phyloP scores from a whole-genome alignment of 2,113 vertebrate species.

The Epinephelus moara region DNA sequence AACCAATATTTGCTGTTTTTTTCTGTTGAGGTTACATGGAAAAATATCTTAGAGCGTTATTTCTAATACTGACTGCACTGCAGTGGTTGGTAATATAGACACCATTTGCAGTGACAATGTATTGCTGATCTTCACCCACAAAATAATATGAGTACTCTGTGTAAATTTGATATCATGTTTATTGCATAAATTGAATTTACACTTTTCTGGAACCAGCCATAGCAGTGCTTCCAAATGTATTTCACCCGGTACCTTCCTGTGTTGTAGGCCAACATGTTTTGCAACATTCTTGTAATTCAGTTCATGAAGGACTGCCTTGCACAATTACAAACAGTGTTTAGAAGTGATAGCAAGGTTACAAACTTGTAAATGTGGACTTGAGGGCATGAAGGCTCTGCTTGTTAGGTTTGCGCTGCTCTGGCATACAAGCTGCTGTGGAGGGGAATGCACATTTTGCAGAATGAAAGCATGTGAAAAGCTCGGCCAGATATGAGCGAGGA shows the following conservation, averaged over 20 bases:
- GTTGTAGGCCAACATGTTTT: constrained; percentile 30
- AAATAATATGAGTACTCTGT: background rate
- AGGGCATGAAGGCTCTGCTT: constrained; percentile 72
- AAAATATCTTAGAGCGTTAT: background rate
- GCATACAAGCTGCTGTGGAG: constrained; percentile 53
- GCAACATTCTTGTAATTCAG: constrained; percentile 63
- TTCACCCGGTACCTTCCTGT: constrained; percentile 19
- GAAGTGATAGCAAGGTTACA: constrained; percentile 75
- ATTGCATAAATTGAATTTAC: constrained; percentile 21
- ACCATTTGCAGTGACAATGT: constrained; percentile 23
- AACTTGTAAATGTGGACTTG: constrained; percentile 76
- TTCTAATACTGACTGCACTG: background rate
- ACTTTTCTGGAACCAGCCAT: constrained; percentile 16
- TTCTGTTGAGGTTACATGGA: background rate
- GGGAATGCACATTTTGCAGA: constrained; percentile 74
- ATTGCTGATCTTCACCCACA: constrained; percentile 4
- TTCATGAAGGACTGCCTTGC: constrained; percentile 60
- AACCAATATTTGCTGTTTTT: background rate
- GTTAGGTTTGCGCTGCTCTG: constrained; percentile 69
- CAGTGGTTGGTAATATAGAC: background rate
- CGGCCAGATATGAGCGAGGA: constrained; percentile 65
- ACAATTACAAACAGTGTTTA: constrained; percentile 75
- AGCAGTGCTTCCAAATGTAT: constrained; percentile 27
- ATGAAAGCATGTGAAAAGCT: constrained; percentile 75
- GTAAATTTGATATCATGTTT: constrained; percentile 16